phyloP scores from a whole-genome alignment of 2,113 vertebrate genomes.

The Sander vitreus region DNA sequence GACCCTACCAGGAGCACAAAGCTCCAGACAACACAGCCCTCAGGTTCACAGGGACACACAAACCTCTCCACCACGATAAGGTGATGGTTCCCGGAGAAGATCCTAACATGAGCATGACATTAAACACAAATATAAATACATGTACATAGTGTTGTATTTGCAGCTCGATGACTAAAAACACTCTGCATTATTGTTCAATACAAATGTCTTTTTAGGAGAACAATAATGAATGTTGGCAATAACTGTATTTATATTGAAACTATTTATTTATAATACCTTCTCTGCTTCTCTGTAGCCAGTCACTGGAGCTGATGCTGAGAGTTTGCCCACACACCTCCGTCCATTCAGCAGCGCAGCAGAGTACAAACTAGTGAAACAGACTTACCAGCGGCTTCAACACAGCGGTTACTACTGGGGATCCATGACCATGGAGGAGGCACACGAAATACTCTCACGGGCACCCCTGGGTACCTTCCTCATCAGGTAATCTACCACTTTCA shows the following conservation, averaged over 20 bases:
- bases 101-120: too few species aligned
- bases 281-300: conserved; percentile 20
- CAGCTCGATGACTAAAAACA: background rate
- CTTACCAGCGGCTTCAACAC: conserved; percentile 88
- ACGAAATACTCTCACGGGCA: conserved; percentile 83
- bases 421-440: conserved; percentile 90
- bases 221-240: background rate
- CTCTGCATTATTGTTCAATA: background rate
- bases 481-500: conserved; percentile 71
- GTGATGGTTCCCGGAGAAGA: too few species aligned
- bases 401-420: conserved; percentile 96
- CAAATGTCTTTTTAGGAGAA: too few species aligned
- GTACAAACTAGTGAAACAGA: conserved; percentile 87
- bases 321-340: conserved; percentile 86
- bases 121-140: too few species aligned
- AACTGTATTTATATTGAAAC: background rate
- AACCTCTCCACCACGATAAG: too few species aligned
- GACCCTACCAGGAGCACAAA: too few species aligned
- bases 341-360: conserved; percentile 89
- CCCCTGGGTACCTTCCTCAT: conserved; percentile 92
- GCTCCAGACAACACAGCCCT: too few species aligned
- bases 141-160: background rate
- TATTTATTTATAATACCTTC: background rate
- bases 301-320: conserved; percentile 3
- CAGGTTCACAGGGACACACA: too few species aligned